A percentile compares a stretch with the other conserved stretches of the same genome.
phyloP scores from a whole-genome alignment of 2,113 vertebrate genomes.

The Thymallus thymallus region DNA sequence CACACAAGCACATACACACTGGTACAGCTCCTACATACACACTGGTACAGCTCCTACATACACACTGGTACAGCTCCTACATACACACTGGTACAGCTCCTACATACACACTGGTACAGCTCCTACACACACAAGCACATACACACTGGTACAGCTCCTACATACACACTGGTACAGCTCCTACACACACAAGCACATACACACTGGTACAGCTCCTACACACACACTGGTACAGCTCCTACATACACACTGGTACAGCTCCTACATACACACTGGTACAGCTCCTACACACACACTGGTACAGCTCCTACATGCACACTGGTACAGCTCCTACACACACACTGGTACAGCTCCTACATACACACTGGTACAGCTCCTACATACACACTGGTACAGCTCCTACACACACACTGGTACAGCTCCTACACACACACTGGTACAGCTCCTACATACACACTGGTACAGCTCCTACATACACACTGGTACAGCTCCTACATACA shows the following conservation, averaged over 20 bases:
- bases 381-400: neutral
- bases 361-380: conserved; percentile 36
- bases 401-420: conserved; percentile 35
- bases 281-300: neutral
- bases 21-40: conserved; percentile 3
- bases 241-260: too few species aligned
- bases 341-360: neutral
- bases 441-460: too few species aligned
- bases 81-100: conserved; percentile 36
- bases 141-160: conserved; percentile 36
- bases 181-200: too few species aligned
- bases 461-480: too few species aligned
- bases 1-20: too few species aligned
- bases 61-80: neutral
- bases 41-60: conserved; percentile 36
- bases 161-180: neutral
- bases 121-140: too few species aligned
- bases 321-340: conserved; percentile 25
- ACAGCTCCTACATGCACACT: conserved; percentile 23
- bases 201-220: conserved; percentile 36
- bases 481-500: conserved; percentile 28
- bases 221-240: neutral
- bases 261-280: too few species aligned
- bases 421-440: neutral
- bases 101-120: neutral